Conservation (phyloP, 2,113 vertebrate genomes). For the Datnioides undecimradiatus region DNA sequence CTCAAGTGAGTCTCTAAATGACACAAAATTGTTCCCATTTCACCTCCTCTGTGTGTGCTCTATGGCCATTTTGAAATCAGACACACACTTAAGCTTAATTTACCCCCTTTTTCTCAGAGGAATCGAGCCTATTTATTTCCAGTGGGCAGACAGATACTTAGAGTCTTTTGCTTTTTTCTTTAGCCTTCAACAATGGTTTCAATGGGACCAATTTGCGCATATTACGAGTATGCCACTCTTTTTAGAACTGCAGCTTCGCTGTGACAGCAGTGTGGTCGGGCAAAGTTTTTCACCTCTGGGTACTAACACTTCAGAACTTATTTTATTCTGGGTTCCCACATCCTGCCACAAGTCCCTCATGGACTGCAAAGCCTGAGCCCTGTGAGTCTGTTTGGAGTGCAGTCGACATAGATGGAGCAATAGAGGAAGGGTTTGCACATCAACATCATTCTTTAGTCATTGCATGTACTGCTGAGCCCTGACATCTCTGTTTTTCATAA, state of each 20-base stretch:
- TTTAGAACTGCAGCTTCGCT: conserved; percentile 47
- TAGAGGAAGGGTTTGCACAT: neutral
- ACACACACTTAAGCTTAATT: conserved; percentile 62
- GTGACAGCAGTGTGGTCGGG: conserved; percentile 54
- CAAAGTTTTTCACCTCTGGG: conserved; percentile 68
- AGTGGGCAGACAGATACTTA: conserved; percentile 55
- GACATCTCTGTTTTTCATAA: conserved; percentile 22
- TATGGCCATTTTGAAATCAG: conserved; percentile 58
- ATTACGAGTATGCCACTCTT: conserved; percentile 63
- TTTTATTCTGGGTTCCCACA: conserved; percentile 57
- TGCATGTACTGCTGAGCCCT: neutral
- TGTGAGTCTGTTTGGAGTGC: conserved; percentile 43
- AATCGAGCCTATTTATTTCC: conserved; percentile 65
- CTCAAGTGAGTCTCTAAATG: conserved; percentile 66
- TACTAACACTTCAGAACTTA: conserved; percentile 52
- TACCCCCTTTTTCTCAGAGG: conserved; percentile 30
- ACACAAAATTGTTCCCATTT: conserved; percentile 63
- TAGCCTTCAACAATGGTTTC: conserved; percentile 68
- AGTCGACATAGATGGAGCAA: conserved; percentile 51
- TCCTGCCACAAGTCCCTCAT: conserved; percentile 58
- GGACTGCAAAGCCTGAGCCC: conserved; percentile 40
- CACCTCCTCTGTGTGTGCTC: conserved; percentile 18
- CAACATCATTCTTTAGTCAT: conserved; percentile 3
- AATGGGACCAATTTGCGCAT: conserved; percentile 76
- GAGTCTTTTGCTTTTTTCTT: conserved; percentile 35